Conservation (phyloP, 2,888 invertebrate species). For the Drosophila imparisetae region DNA sequence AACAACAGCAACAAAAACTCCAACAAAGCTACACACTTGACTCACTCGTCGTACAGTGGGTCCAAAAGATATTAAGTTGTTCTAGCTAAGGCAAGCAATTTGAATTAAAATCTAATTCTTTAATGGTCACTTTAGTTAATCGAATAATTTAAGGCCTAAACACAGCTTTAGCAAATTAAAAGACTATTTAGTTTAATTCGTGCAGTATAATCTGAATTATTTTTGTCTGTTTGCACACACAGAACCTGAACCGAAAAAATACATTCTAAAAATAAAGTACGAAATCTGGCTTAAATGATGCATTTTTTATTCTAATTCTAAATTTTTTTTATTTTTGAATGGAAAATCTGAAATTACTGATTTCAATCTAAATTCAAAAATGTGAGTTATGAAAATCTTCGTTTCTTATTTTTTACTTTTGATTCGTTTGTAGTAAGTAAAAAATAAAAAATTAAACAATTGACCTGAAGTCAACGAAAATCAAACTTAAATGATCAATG, state of each 20-base stretch:
- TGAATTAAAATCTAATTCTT: constrained; percentile 46
- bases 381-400: not conserved
- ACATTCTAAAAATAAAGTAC: not conserved
- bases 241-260: not conserved
- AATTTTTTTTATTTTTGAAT: not conserved
- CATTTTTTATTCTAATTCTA: no score
- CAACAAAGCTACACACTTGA: constrained; percentile 50
- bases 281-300: not conserved
- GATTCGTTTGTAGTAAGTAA: not conserved
- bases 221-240: not conserved
- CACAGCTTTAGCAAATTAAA: not conserved
- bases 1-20: constrained; percentile 4
- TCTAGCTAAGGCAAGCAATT: constrained; percentile 12
- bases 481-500: no score
- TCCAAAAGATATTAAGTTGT: constrained; percentile 19
- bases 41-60: constrained; percentile 40
- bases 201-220: not conserved
- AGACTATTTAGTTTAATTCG: not conserved
- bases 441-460: not conserved
- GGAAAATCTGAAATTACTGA: not conserved
- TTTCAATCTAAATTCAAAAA: not conserved
- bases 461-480: not conserved
- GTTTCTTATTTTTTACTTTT: not conserved
- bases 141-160: not conserved
- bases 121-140: constrained; percentile 30